Conservation (phyloP, 2,113 vertebrate species). For the Mus spicilegus region DNA sequence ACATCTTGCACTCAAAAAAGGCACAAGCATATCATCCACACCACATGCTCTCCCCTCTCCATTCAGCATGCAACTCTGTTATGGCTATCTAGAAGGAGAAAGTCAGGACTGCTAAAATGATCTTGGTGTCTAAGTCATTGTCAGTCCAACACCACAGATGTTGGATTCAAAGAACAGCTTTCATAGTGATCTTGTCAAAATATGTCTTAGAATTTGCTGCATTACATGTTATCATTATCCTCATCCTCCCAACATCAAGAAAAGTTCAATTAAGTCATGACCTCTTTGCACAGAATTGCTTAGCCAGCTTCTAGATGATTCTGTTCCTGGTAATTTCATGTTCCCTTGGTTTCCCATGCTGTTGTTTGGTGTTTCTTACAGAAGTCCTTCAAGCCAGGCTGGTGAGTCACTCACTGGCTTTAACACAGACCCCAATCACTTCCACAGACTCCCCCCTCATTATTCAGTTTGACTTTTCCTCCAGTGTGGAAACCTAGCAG, state of each 20-base stretch:
- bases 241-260: not conserved
- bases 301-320: not conserved
- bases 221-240: not conserved
- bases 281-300: not conserved
- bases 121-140: not conserved
- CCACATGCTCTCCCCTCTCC: not conserved
- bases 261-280: no score
- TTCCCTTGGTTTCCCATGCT: not conserved
- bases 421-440: not conserved
- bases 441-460: accelerated
- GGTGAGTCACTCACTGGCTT: not conserved
- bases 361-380: not conserved
- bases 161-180: not conserved
- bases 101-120: not conserved
- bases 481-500: not conserved
- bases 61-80: not conserved
- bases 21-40: not conserved
- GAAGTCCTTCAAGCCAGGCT: not conserved
- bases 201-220: not conserved
- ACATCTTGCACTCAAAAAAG: not conserved
- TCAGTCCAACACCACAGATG: not conserved
- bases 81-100: not conserved
- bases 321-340: not conserved
- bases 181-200: not conserved
- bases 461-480: not conserved